phyloP scores from a whole-genome alignment of 2,113 vertebrate genomes.

The Tenrec ecaudatus region DNA sequence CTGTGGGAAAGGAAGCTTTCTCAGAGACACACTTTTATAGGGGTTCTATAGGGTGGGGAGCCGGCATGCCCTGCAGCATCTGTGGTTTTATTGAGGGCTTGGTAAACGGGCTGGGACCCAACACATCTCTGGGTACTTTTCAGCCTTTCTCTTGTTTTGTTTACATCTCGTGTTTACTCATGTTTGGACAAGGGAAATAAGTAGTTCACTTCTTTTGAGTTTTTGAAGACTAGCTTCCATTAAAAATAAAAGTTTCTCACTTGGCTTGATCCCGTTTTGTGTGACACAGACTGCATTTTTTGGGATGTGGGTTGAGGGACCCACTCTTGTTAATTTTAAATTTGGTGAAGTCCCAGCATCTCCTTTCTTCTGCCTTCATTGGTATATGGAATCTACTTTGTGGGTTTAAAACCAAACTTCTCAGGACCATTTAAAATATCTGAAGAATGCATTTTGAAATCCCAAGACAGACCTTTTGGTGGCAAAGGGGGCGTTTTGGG shows the following conservation, averaged over 20 bases:
- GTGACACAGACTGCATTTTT: conserved; percentile 73
- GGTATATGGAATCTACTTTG: conserved; percentile 35
- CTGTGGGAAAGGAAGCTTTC: conserved; percentile 77
- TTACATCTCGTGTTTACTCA: conserved; percentile 63
- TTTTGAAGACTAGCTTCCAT: conserved; percentile 63
- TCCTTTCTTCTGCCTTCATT: conserved; percentile 47
- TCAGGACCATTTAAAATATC: conserved; percentile 56
- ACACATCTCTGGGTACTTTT: conserved; percentile 51
- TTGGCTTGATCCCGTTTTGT: conserved; percentile 77
- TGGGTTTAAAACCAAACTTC: conserved; percentile 49
- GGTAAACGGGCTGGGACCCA: conserved; percentile 8
- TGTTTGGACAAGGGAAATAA: conserved; percentile 72
- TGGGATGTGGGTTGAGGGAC: conserved; percentile 6
- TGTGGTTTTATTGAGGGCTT: conserved; percentile 51
- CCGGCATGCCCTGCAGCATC: conserved; percentile 12
- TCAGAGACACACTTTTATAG: conserved; percentile 50
- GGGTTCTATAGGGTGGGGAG: conserved; percentile 44
- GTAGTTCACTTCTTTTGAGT: conserved; percentile 81
- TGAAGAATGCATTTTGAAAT: conserved; percentile 61
- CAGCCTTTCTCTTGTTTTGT: conserved; percentile 67
- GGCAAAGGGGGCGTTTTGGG: conserved; percentile 47
- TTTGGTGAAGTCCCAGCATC: conserved; percentile 73
- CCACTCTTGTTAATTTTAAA: conserved; percentile 70
- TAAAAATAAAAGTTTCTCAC: conserved; percentile 70
- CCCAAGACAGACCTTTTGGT: conserved; percentile 46